A percentile compares a stretch with the other conserved stretches of the same genome.
These are phyloP conservation scores for Arizona elegans DNA, from an alignment of 2,113 vertebrate species.

Conservation along the genomic window DNA sequence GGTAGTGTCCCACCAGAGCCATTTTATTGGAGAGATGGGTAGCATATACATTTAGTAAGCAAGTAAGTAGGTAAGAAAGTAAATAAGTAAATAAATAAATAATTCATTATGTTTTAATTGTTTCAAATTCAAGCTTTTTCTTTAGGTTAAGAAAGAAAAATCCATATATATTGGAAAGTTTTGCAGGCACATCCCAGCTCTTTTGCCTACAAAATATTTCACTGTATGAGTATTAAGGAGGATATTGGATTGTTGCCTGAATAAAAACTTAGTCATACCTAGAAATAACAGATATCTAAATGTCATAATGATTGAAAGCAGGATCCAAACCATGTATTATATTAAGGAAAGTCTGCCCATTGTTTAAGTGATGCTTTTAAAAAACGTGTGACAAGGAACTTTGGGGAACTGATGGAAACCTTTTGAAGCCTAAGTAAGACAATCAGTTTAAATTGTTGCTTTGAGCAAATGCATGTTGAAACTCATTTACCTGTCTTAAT, in stretches of 20 bases:
- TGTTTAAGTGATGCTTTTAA: constrained; percentile 4
- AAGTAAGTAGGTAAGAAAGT: neutral
- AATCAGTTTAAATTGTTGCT: neutral
- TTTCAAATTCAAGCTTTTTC: neutral
- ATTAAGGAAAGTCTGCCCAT: neutral
- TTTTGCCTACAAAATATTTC: neutral
- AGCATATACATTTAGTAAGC: neutral
- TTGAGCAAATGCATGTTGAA: neutral
- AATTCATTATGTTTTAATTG: neutral
- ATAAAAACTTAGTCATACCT: neutral
- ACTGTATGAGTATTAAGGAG: neutral
- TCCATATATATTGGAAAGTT: neutral
- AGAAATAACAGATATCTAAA: neutral
- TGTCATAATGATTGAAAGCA: neutral
- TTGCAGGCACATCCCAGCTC: neutral
- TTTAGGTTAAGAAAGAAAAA: neutral
- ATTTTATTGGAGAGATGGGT: neutral
- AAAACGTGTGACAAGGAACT: neutral
- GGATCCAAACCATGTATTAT: neutral
- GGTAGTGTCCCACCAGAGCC: neutral
- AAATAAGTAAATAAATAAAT: neutral
- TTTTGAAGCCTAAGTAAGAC: neutral
- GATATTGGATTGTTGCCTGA: constrained; percentile 26
- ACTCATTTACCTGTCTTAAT: neutral
- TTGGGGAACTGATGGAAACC: neutral